A percentile compares a stretch with the other conserved stretches of the same genome.
Evolutionary conservation across 2,113 vertebrate species (phyloP).

Genomic region (Microtus ochrogaster): DNA sequence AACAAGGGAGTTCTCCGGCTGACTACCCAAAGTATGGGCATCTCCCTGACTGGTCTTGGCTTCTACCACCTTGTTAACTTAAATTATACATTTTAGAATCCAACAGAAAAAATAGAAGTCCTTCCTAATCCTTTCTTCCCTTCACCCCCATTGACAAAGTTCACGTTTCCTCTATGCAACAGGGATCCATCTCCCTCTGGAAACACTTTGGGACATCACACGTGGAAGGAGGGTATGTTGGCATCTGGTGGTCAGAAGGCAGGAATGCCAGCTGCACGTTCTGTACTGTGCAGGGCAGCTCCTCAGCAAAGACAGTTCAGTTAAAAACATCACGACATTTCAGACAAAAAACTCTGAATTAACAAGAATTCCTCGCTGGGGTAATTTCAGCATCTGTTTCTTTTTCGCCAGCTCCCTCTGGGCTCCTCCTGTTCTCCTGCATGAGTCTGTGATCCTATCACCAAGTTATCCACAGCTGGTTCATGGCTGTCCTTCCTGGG

Average conservation of each 20-base stretch:
- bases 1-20: not conserved
- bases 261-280: not conserved
- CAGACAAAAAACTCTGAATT: not conserved
- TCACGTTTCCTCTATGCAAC: not conserved
- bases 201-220: not conserved
- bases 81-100: not conserved
- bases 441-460: not conserved
- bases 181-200: not conserved
- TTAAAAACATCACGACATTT: not conserved
- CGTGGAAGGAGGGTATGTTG: no score
- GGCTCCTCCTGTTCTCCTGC: fast-evolving
- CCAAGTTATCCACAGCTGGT: not conserved
- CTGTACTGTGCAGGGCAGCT: not conserved
- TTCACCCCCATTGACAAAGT: not conserved
- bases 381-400: not conserved
- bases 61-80: not conserved
- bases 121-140: not conserved
- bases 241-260: not conserved
- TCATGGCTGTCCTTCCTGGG: not conserved
- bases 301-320: not conserved
- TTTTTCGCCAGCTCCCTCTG: not conserved
- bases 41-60: not conserved
- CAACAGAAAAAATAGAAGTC: not conserved
- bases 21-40: not conserved
- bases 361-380: not conserved